Conservation (phyloP, 2,797 vertebrate species). For the Thripadectes ignobilis region DNA sequence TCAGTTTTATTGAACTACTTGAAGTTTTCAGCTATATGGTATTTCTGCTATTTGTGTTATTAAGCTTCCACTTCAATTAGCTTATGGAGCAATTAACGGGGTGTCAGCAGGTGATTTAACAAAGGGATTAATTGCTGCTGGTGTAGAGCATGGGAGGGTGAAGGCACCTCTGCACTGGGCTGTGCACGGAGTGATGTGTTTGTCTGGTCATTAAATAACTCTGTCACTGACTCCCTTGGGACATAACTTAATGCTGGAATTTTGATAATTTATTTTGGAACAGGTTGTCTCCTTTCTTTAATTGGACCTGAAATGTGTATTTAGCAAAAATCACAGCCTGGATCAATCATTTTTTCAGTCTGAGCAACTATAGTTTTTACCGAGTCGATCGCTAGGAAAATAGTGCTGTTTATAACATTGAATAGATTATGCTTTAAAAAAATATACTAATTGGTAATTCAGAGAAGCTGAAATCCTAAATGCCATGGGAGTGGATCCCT, state of each 20-base stretch:
- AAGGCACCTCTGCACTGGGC: background rate
- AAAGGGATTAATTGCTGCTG: background rate
- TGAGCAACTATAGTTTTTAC: background rate
- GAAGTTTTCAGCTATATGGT: background rate
- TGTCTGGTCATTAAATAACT: background rate
- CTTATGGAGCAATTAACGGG: background rate
- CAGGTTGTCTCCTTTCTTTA: background rate
- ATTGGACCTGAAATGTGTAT: background rate
- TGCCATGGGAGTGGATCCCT: slow-evolving; percentile 20
- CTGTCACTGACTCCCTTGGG: background rate
- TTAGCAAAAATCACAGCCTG: background rate
- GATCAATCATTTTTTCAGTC: background rate
- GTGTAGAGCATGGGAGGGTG: background rate
- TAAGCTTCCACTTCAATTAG: slow-evolving; percentile 4
- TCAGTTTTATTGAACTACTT: background rate
- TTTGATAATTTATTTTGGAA: background rate
- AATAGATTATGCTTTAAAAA: background rate
- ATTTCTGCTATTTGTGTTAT: slow-evolving; percentile 12
- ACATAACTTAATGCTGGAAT: background rate
- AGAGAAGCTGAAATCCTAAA: slow-evolving; percentile 24
- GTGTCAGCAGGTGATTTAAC: background rate
- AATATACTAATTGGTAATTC: background rate
- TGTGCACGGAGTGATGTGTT: background rate
- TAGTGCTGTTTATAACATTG: background rate
- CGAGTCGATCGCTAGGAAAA: background rate